Base-by-base conservation (phyloP, 2,888 invertebrate species). In the Cheilosia vulpina region DNA sequence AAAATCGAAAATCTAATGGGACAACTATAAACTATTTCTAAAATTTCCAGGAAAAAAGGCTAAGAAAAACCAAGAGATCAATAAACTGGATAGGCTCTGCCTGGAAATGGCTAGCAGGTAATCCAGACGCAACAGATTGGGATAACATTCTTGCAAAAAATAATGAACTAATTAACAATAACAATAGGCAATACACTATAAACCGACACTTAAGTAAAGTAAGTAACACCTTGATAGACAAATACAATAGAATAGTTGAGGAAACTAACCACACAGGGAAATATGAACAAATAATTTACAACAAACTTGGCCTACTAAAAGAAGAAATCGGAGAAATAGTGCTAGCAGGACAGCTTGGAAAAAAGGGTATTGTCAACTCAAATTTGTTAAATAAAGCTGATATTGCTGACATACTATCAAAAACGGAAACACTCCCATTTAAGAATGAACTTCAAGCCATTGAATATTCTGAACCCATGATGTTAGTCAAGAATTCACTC, bases 391-490 rank as follows among this genome's bases (percentile, higher is more conserved):
- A n/a, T n/a, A n/a, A n/a, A n/a, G n/a, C 41, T 5, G 80, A 87
- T 15, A 87, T 88, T 15, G 63, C 55, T 3, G 84, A 88, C 19
- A 80, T 84, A 17, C 21, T 87, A 13, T 77, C 79, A 1, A 79
- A 84, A 87, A 88, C 65, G 1, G 77, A 84, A 75, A 87, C 84
- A 24, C 58, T 87, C 4, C 87, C 82, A 5, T 87, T 81, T 13
- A 79, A 78, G 4, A 76, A 87, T 19, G 82, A 88, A 62, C 38
- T 88, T 6, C 65, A 87, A 63, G 78, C 83, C 2, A 75, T 87
- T n/a, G 78, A 87, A 65, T 87, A 62, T 65, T 84, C 88, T 24
- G 83, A 87, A 79, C 85, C 87, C 3, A 76, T 87, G 69, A 75
- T 87, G 63, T 11, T 63, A 47, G n/a, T 83, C 15, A 83, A 83